These are phyloP conservation scores for Terrapene triunguis DNA, from an alignment of 2,113 vertebrate species.

Conservation along the genomic window DNA sequence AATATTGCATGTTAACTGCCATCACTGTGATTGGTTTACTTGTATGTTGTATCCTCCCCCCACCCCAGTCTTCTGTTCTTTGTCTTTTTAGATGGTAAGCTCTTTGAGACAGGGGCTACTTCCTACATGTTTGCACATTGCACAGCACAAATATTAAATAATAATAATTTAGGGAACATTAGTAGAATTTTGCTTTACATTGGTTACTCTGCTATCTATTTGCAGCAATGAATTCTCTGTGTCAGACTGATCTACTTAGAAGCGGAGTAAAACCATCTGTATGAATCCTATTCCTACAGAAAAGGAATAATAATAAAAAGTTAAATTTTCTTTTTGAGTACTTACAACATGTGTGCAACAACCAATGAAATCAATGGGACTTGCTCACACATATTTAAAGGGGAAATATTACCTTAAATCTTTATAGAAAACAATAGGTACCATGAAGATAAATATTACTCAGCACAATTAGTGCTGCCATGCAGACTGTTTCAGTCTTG, in stretches of 20 bases:
- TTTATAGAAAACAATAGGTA: conserved; percentile 63
- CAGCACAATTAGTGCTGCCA: conserved; percentile 70
- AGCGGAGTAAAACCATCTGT: neutral
- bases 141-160: conserved; percentile 44
- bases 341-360: neutral
- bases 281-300: neutral
- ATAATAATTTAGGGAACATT: conserved; percentile 25
- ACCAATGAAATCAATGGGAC: neutral
- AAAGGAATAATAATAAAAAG: conserved; percentile 19
- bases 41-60: neutral
- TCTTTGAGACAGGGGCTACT: conserved; percentile 17
- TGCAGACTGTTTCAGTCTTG: conserved; percentile 61
- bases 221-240: neutral
- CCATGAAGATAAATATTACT: conserved; percentile 54
- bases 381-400: conserved; percentile 20
- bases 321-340: conserved; percentile 21
- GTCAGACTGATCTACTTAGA: neutral
- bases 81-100: neutral
- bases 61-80: neutral
- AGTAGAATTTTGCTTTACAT: conserved; percentile 3
- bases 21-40: neutral
- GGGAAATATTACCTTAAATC: conserved; percentile 48
- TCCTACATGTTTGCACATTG: neutral
- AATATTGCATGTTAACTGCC: neutral
- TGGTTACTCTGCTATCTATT: neutral